Evolutionary conservation across 2,797 vertebrate genomes (phyloP).

Genomic region (Mallotus villosus): DNA sequence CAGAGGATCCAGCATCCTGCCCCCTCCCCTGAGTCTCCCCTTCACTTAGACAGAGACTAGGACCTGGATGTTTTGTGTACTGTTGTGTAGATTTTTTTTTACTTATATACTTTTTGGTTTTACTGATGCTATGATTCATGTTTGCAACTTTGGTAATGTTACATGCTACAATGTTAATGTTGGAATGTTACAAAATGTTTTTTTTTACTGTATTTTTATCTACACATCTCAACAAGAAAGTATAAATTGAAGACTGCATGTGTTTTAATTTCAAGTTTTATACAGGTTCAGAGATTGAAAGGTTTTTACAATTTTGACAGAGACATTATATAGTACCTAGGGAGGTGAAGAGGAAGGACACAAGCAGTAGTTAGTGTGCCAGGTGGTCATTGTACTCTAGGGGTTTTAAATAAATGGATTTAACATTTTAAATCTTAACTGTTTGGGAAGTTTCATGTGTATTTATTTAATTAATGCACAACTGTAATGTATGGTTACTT

Average conservation of each 20-base stretch:
- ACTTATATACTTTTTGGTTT: background rate
- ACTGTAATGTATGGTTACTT: conserved; percentile 8
- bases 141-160: background rate
- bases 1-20: conserved; percentile 38
- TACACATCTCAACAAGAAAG: background rate
- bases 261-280: conserved; percentile 38
- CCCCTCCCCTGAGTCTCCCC: conserved; percentile 17
- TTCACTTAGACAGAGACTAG: background rate
- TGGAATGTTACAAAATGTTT: conserved; percentile 1
- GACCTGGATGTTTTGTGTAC: background rate
- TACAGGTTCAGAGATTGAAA: conserved; percentile 39
- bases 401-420: conserved; percentile 53
- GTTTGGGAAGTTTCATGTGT: background rate
- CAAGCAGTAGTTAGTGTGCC: conserved; percentile 43
- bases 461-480: background rate
- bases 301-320: conserved; percentile 1
- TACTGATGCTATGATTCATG: background rate
- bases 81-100: background rate
- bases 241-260: background rate
- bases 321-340: background rate
- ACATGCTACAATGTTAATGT: conserved; percentile 18
- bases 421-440: conserved; percentile 18
- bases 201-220: conserved; percentile 17
- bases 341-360: conserved; percentile 21
- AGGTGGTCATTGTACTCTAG: conserved; percentile 40